Conservation (phyloP, 2,888 invertebrate genomes). For the Ormyrus labotus region DNA sequence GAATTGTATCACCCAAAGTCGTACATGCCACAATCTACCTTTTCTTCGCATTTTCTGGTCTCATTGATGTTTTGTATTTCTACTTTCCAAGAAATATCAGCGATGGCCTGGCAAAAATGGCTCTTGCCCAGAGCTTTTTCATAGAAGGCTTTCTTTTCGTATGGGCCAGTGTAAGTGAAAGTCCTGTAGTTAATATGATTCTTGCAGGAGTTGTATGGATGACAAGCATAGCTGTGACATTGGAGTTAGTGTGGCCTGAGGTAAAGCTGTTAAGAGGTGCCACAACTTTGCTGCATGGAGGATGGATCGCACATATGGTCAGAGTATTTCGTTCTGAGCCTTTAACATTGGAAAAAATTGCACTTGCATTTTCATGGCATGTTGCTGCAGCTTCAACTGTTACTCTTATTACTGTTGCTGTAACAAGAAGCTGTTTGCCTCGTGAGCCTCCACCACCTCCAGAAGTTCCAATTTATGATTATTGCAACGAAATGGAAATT, state of each 20-base stretch:
- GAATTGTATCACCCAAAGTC: constrained; percentile 67
- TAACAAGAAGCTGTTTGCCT: constrained; percentile 67
- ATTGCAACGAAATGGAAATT: constrained; percentile 61
- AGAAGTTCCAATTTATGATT: constrained; percentile 70
- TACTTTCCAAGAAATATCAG: constrained; percentile 73
- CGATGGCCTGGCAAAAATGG: constrained; percentile 70
- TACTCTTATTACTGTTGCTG: constrained; percentile 66
- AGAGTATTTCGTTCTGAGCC: constrained; percentile 60
- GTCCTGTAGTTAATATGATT: constrained; percentile 61
- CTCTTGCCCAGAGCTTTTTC: constrained; percentile 72
- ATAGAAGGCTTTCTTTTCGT: constrained; percentile 73
- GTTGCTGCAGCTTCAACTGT: constrained; percentile 68
- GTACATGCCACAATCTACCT: constrained; percentile 73
- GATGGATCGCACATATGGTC: constrained; percentile 71
- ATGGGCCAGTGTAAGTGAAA: constrained; percentile 61
- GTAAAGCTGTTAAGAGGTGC: constrained; percentile 66
- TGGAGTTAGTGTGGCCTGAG: constrained; percentile 71
- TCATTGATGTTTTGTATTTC: constrained; percentile 73
- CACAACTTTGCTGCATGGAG: constrained; percentile 68
- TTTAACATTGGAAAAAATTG: constrained; percentile 59
- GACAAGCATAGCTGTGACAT: constrained; percentile 63
- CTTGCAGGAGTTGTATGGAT: constrained; percentile 67
- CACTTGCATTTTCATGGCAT: constrained; percentile 69
- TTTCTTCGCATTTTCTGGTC: constrained; percentile 74
- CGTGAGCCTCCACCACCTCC: constrained; percentile 66